Base-by-base conservation (phyloP, 2,113 vertebrate species). In the Nansenia antarctica region DNA sequence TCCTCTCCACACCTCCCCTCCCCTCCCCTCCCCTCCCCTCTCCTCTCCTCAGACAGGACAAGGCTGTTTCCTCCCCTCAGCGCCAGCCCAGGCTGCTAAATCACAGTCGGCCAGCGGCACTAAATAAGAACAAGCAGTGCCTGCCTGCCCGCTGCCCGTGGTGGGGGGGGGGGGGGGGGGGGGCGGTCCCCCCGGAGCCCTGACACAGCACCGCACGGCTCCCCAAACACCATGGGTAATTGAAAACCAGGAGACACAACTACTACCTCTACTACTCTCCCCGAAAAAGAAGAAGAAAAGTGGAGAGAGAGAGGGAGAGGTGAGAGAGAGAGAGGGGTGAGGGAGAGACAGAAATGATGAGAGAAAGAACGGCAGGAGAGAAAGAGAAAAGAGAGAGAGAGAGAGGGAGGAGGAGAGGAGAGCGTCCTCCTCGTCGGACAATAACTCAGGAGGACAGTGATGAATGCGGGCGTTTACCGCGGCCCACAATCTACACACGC, bases 381-480 rank as follows among this genome's bases (percentile, higher is more conserved):
- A 31, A 22, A 65, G 74, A 54, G 9, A 12, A 37, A 59, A n/a
- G 9, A 37, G 22, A 52, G n/a, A 59, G 37, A 32, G 30, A 45
- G 32, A 65, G 47, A 24, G 54, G 67, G 49, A 45, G 7, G 22
- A 34, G 26, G 69, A 2, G 27, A 29, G 63, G 30, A 49, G 66
- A 70, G 77, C 3, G 32, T 12, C 72, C 76, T 37, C 75, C 62
- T 67, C 54, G 64, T 59, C 69, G 83, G 78, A 74, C 85, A 78
- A 86, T 73, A 91, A 92, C 80, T 85, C 59, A 57, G 68, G 59
- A 62, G 27, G 29, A 77, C 70, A 80, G 60, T 79, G 86, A 90
- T 54, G 87, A 92, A 93, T 77, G 62, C 49, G 52, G 65, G 70
- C 62, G 82, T 90, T 88, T 90, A 85, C 83, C 83, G 77, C n/a